These are phyloP conservation scores for Psittacula cyanocephala DNA, from an alignment of 2,113 vertebrate species.

Conservation along the genomic window DNA sequence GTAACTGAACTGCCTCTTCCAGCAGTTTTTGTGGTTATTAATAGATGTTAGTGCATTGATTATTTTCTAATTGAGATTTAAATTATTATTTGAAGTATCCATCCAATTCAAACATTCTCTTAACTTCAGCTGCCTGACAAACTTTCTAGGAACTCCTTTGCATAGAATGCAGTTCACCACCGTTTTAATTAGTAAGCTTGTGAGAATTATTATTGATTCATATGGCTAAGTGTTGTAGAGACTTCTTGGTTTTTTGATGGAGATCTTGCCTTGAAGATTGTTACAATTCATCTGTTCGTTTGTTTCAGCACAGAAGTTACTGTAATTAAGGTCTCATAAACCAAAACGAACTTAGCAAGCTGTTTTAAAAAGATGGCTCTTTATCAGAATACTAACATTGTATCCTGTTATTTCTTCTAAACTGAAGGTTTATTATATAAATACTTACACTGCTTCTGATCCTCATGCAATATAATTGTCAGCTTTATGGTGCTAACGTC, in stretches of 20 bases:
- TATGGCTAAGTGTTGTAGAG: neutral
- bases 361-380: neutral
- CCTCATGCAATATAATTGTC: neutral
- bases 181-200: neutral
- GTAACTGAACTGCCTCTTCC: neutral
- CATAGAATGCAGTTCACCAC: neutral
- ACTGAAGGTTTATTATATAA: neutral
- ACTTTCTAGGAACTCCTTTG: neutral
- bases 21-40: constrained; percentile 14
- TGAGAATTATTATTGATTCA: neutral
- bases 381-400: neutral
- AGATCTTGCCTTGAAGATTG: neutral
- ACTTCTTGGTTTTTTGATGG: neutral
- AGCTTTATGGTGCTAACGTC: neutral
- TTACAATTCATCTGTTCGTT: neutral
- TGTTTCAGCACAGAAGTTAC: neutral
- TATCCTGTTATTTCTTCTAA: neutral
- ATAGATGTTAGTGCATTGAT: neutral
- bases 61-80: neutral
- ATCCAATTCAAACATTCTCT: neutral
- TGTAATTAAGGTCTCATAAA: neutral
- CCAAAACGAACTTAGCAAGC: neutral
- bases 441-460: neutral
- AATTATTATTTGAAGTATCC: neutral
- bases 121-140: neutral